Conservation (phyloP, 1,140 invertebrate genomes). For the Papilio polyxenes region DNA sequence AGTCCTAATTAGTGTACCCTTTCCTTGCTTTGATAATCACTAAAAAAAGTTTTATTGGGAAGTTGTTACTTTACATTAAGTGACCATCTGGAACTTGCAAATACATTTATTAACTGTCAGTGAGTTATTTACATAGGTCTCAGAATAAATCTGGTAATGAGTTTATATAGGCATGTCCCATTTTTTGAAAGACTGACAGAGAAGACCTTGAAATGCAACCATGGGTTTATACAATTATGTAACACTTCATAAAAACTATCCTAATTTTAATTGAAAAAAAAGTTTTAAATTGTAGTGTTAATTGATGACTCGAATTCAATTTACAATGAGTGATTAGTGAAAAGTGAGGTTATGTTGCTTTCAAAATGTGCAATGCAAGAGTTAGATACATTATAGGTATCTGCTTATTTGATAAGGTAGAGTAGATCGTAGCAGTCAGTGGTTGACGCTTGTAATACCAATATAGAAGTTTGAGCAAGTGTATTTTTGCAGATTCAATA, state of each 20-base stretch:
- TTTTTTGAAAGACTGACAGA: neutral
- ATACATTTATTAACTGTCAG: neutral
- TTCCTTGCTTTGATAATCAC: too few species aligned
- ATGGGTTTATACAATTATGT: neutral
- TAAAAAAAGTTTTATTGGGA: too few species aligned
- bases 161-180: neutral
- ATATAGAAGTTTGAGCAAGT: neutral
- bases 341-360: slow-evolving; percentile 9
- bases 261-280: neutral
- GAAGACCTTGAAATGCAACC: neutral
- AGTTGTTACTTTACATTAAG: neutral
- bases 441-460: neutral
- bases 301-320: neutral
- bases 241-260: neutral
- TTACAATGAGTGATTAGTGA: slow-evolving; percentile 5
- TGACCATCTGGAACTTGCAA: neutral
- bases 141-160: neutral
- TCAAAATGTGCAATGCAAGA: neutral
- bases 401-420: neutral
- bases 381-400: neutral
- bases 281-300: neutral
- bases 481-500: neutral
- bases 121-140: neutral
- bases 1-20: too few species aligned
- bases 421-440: neutral